Conservation (phyloP, 2,888 invertebrate species). For the Apeira syringaria region DNA sequence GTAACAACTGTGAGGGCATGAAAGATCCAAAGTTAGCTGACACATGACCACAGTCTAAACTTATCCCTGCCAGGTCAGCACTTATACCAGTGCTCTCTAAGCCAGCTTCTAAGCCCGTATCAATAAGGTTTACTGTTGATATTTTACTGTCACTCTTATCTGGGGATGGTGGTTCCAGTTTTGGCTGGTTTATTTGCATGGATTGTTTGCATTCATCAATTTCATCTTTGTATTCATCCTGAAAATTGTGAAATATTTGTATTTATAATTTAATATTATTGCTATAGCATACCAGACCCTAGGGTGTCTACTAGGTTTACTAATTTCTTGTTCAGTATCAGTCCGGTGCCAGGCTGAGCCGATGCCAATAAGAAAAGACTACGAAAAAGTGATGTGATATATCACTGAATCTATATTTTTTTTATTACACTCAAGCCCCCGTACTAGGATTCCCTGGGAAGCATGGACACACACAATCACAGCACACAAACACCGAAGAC, state of each 20-base stretch:
- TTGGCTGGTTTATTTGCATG: conserved; percentile 16
- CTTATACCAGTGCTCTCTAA: conserved; percentile 40
- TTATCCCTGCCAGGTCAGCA: conserved; percentile 67
- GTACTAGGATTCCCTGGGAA: too few species aligned
- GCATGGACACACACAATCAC: too few species aligned
- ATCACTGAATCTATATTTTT: too few species aligned
- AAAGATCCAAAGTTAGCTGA: conserved; percentile 66
- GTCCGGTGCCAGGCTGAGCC: too few species aligned
- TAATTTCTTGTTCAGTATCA: too few species aligned
- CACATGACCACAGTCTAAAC: conserved; percentile 58
- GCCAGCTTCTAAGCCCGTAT: conserved; percentile 48
- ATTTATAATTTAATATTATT: too few species aligned
- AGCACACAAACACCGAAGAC: too few species aligned
- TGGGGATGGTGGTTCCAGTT: conserved; percentile 29
- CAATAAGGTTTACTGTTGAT: conserved; percentile 56
- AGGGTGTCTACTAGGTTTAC: too few species aligned
- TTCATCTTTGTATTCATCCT: conserved; percentile 86
- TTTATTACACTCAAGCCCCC: too few species aligned
- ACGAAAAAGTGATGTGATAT: too few species aligned
- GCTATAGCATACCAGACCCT: too few species aligned
- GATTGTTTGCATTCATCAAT: conserved; percentile 38
- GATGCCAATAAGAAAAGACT: too few species aligned
- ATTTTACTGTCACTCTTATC: conserved; percentile 40
- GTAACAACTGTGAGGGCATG: conserved; percentile 78
- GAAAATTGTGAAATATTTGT: conserved; percentile 48